phyloP scores from a whole-genome alignment of 2,797 vertebrate genomes.

The Anguilla megastoma region DNA sequence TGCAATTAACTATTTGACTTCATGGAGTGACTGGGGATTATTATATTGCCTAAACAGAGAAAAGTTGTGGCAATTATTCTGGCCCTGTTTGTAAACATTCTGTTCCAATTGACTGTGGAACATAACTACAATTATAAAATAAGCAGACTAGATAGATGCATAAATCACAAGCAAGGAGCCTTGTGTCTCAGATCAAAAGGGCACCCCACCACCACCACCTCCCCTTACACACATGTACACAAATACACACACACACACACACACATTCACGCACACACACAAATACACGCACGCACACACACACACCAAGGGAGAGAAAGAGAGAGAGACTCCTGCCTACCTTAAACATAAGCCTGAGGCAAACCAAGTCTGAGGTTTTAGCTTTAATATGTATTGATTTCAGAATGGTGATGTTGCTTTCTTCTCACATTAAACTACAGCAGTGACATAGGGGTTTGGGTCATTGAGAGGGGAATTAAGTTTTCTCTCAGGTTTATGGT shows the following conservation, averaged over 20 bases:
- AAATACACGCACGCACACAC: no score
- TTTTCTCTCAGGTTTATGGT: constrained; percentile 14
- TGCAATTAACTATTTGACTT: not conserved
- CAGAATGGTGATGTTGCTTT: constrained; percentile 70
- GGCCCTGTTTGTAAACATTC: not conserved
- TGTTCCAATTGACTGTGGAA: not conserved
- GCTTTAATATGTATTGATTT: constrained; percentile 67
- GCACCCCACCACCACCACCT: not conserved
- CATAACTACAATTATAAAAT: no score
- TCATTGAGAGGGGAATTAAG: constrained; percentile 53
- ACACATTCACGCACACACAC: no score
- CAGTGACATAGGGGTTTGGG: constrained; percentile 59
- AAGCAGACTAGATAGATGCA: not conserved
- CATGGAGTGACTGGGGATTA: not conserved
- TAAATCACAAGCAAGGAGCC: not conserved
- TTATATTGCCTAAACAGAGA: not conserved
- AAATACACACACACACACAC: no score
- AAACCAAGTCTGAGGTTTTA: constrained; percentile 54
- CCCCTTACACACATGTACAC: not conserved
- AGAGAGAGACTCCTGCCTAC: not conserved
- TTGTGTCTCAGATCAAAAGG: not conserved
- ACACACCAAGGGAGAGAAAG: no score
- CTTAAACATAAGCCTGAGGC: constrained; percentile 13
- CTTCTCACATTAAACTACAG: constrained; percentile 56
- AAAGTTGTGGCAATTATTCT: not conserved